Evolutionary conservation across 2,888 invertebrate species (phyloP).

Genomic region (Ormyrus rosae): DNA sequence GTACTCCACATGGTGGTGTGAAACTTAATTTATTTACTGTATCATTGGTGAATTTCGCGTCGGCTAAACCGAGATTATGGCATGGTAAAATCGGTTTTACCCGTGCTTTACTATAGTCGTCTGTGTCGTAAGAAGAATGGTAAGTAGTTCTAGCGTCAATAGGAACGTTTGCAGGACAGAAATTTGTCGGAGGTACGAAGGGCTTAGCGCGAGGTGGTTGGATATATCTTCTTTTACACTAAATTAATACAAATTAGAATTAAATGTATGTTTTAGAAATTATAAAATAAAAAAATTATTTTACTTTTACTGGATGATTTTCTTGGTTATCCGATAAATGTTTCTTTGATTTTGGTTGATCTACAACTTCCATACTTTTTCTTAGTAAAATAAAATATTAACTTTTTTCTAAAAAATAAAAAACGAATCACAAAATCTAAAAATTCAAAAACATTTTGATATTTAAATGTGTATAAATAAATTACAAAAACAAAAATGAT

Average conservation of each 20-base stretch:
- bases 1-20: constrained; percentile 63
- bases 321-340: constrained; percentile 36
- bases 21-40: constrained; percentile 70
- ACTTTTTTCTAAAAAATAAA: not conserved
- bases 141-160: constrained; percentile 70
- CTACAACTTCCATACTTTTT: constrained; percentile 46
- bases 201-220: constrained; percentile 69
- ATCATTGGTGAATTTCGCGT: constrained; percentile 66
- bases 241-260: not conserved
- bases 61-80: constrained; percentile 59
- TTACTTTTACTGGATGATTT: not conserved
- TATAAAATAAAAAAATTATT: constrained; percentile 17
- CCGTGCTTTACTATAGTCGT: constrained; percentile 53
- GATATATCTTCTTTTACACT: constrained; percentile 67
- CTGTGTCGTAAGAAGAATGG: constrained; percentile 67
- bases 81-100: constrained; percentile 64
- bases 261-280: not conserved
- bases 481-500: constrained; percentile 28
- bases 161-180: constrained; percentile 65
- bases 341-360: constrained; percentile 19
- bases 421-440: constrained; percentile 1
- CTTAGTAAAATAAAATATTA: constrained; percentile 8
- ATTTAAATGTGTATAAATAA: not conserved
- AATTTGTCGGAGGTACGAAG: constrained; percentile 65
- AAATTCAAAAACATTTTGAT: not conserved